Evolutionary conservation across 2,888 invertebrate species (phyloP).

Genomic region (Oegoconia quadripuncta): DNA sequence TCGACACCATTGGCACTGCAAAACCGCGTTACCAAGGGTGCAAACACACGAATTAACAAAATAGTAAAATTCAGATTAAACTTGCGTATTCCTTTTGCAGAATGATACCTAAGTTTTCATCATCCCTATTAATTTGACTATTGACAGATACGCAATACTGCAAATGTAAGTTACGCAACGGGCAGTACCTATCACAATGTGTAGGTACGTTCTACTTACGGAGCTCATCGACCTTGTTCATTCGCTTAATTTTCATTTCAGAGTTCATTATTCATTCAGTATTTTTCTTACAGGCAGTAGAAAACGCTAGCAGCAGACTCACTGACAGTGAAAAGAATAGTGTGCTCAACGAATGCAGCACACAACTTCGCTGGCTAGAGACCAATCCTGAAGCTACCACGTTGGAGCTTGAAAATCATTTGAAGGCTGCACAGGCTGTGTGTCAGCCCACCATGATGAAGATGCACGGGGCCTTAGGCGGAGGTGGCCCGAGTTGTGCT

Average conservation of each 20-base stretch:
- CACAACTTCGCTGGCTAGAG: conserved; percentile 89
- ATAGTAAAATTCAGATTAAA: too few species aligned
- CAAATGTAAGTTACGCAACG: too few species aligned
- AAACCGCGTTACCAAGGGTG: too few species aligned
- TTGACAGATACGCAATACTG: too few species aligned
- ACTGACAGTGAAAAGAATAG: conserved; percentile 84
- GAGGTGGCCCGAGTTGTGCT: conserved; percentile 49
- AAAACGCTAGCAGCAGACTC: conserved; percentile 83
- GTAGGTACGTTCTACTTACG: neutral
- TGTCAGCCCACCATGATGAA: conserved; percentile 91
- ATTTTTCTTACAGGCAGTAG: conserved; percentile 73
- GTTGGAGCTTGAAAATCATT: conserved; percentile 86
- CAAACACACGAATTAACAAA: too few species aligned
- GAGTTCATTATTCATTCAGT: neutral
- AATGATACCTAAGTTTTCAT: too few species aligned
- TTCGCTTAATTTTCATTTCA: neutral
- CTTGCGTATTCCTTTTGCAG: too few species aligned
- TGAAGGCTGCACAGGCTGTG: conserved; percentile 86
- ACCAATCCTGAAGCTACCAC: conserved; percentile 87
- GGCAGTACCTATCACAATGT: too few species aligned
- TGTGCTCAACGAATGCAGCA: conserved; percentile 83
- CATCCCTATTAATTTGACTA: too few species aligned
- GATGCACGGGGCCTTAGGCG: conserved; percentile 81
- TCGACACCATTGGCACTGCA: too few species aligned
- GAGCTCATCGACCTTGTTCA: neutral